These are phyloP conservation scores for Champsocephalus esox DNA, from an alignment of 2,797 vertebrate genomes.

Conservation along the genomic window DNA sequence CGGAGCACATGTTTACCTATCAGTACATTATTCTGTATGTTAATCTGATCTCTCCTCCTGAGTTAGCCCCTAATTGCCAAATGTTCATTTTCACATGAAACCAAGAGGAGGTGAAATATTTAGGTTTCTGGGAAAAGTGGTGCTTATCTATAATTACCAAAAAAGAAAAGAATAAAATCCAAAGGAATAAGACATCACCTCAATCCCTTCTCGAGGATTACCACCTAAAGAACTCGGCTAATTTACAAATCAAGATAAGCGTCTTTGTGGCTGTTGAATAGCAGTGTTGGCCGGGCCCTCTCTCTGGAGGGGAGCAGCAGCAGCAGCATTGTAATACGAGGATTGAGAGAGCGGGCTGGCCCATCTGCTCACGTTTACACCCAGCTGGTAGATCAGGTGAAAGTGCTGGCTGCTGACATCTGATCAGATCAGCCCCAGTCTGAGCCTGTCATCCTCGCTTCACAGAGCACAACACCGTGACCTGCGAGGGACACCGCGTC, in stretches of 20 bases:
- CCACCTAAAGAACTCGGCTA: constrained; percentile 58
- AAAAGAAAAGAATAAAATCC: constrained; percentile 5
- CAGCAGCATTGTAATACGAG: constrained; percentile 81
- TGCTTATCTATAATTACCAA: no score
- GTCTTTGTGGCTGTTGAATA: constrained; percentile 54
- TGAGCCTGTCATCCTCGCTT: constrained; percentile 72
- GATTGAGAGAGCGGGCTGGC: constrained; percentile 77
- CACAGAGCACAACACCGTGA: constrained; percentile 69
- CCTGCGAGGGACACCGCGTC: constrained; percentile 46
- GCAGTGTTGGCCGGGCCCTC: constrained; percentile 54
- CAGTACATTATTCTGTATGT: constrained; percentile 69
- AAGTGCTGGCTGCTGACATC: constrained; percentile 79
- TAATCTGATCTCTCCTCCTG: constrained; percentile 55
- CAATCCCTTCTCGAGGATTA: constrained; percentile 53
- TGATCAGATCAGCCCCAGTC: constrained; percentile 79
- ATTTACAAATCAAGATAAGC: constrained; percentile 69
- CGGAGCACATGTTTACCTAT: constrained; percentile 73
- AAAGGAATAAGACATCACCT: constrained; percentile 39
- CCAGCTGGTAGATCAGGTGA: constrained; percentile 85
- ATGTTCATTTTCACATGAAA: constrained; percentile 33
- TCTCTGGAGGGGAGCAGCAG: constrained; percentile 52
- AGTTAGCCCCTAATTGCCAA: constrained; percentile 51
- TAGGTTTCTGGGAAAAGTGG: no score
- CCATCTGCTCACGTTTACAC: constrained; percentile 86
- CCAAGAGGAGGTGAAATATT: neutral